phyloP scores from a whole-genome alignment of 2,113 vertebrate species.

The Macaca mulatta region DNA sequence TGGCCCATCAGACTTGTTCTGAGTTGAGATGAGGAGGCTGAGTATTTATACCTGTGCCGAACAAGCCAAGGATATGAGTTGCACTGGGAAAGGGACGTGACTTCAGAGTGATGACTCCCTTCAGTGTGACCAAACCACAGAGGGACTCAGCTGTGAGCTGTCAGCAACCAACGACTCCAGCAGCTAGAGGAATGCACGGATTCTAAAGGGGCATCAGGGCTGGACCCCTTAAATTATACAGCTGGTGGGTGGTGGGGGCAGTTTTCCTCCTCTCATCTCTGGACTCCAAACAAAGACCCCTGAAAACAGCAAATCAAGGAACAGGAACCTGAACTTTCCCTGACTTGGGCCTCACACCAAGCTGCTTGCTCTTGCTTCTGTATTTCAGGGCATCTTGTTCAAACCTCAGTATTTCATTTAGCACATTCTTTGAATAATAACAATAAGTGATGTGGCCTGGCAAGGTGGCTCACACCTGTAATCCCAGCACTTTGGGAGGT shows the following conservation, averaged over 20 bases:
- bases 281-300: not conserved
- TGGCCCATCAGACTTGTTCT: not conserved
- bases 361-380: not conserved
- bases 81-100: not conserved
- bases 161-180: not conserved
- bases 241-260: not conserved
- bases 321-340: not conserved
- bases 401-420: not conserved
- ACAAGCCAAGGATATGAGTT: not conserved
- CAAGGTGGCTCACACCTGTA: too few relatives aligned
- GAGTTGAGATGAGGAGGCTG: not conserved
- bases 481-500: too few relatives aligned
- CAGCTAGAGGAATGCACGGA: fast-evolving
- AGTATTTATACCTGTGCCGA: not conserved
- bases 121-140: not conserved
- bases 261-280: not conserved
- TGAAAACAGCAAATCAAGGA: not conserved
- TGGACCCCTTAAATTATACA: not conserved
- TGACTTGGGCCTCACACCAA: not conserved
- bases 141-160: not conserved
- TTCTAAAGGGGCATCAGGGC: not conserved
- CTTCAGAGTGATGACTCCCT: not conserved
- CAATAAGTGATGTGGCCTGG: not conserved
- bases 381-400: not conserved
- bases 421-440: not conserved